These are phyloP conservation scores for Mormoops blainvillei DNA, from an alignment of 2,113 vertebrate genomes.

Conservation along the genomic window DNA sequence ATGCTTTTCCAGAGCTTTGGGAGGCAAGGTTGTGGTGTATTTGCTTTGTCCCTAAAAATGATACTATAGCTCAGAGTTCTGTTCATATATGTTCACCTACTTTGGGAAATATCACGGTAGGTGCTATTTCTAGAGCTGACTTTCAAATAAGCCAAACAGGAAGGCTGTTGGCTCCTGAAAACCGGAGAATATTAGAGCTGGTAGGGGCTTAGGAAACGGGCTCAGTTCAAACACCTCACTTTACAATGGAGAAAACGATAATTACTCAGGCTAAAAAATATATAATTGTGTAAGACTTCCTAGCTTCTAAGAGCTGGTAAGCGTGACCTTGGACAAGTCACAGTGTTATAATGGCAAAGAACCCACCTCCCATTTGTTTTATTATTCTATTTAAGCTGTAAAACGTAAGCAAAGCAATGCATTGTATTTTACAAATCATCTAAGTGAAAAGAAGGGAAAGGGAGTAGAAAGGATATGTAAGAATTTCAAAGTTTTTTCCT, in stretches of 20 bases:
- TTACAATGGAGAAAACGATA: background rate
- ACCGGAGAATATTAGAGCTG: background rate
- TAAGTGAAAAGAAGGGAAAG: background rate
- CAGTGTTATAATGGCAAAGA: background rate
- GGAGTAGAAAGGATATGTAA: background rate
- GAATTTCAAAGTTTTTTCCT: background rate
- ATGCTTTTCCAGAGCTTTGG: background rate
- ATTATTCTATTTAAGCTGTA: background rate
- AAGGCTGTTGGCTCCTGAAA: background rate
- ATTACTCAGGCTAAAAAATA: background rate
- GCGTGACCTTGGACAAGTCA: background rate
- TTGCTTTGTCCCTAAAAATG: background rate
- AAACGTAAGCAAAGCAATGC: background rate
- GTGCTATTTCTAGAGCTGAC: background rate
- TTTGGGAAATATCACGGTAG: background rate
- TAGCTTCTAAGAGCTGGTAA: background rate
- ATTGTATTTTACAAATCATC: background rate
- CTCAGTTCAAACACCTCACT: background rate
- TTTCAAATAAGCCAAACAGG: background rate
- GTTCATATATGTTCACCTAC: background rate
- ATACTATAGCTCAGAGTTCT: background rate
- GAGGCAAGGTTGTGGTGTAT: background rate
- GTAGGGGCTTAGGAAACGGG: background rate
- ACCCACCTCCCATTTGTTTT: background rate
- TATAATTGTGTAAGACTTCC: background rate